Evolutionary conservation across 2,888 invertebrate species (phyloP).

Genomic region (Carabus problematicus): DNA sequence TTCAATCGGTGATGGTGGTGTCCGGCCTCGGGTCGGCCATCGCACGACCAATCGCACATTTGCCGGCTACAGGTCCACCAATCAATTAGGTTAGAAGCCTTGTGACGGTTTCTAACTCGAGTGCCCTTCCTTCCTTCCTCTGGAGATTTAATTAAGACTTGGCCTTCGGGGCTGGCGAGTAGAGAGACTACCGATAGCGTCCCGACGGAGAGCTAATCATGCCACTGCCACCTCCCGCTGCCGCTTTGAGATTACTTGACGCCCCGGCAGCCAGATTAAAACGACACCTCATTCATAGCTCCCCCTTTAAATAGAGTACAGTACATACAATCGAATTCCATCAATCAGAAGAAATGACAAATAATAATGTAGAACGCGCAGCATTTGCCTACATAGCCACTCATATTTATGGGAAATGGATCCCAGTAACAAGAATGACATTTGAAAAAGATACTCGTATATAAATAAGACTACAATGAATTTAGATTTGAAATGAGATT

Average conservation of each 20-base stretch:
- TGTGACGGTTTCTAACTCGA: conserved; percentile 15
- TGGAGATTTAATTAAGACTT: conserved; percentile 57
- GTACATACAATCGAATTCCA: too few species aligned
- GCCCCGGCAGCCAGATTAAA: not conserved
- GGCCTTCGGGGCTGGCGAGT: conserved; percentile 37
- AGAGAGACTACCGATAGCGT: not conserved
- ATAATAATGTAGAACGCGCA: too few species aligned
- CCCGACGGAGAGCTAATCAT: conserved; percentile 8
- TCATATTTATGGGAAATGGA: too few species aligned
- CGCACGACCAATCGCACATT: conserved; percentile 35
- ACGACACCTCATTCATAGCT: too few species aligned
- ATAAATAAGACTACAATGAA: too few species aligned
- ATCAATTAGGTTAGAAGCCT: conserved; percentile 30
- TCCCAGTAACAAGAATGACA: too few species aligned
- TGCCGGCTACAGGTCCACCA: conserved; percentile 8
- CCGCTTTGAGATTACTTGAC: not conserved
- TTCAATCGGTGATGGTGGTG: conserved; percentile 48
- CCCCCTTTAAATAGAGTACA: too few species aligned
- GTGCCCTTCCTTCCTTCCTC: conserved; percentile 42
- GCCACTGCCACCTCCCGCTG: not conserved
- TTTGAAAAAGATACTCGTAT: too few species aligned
- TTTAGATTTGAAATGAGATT: too few species aligned
- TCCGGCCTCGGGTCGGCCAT: conserved; percentile 26
- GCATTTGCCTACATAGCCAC: too few species aligned
- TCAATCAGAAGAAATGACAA: too few species aligned